Base-by-base conservation (phyloP, 1,140 invertebrate species). In the Littorina saxatilis region DNA sequence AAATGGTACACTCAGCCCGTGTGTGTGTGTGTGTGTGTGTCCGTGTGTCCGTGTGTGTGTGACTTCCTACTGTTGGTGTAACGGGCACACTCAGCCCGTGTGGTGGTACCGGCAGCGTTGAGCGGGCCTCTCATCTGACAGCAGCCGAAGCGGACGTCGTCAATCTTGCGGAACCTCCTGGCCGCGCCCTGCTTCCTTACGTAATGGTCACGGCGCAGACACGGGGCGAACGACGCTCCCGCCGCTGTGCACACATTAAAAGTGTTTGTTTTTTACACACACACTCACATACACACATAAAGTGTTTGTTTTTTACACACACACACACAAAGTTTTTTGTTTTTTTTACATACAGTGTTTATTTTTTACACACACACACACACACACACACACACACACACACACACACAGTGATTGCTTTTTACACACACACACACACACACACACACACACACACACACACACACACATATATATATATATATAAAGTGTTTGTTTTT, bases 91-190 rank as follows among this genome's bases (percentile, higher is more conserved):
- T 90, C 89, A 35, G 76, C 20, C 72, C 83, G n/a, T 39, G 86
- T 87, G 47, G 86, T 87, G 4, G 89, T 90, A 0, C 85, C 89
- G n/a, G 89, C 90, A n/a, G 86, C 82, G 80, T 89, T 88, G 55
- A 85, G 81, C 0, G 39, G 29, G 17, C 35, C 80, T 5, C 75
- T 39, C 35, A 89, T 83, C 68, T 91, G 86, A 84, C 90, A 91
- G 79, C 90, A 91, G 15, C 90, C 90, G 35, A 91, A 82, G 40
- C 50, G 37, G 17, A 66, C 70, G 11, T 83, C 27, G 15, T 77
- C 47, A 39, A 80, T 11, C 32, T 40, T 55, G 40, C 70, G 86
- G 83, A 88, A 89, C 35, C 85, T 87, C 20, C 81, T 61, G 32
- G 63, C 32, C 13, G 37, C 15, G 5, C 70, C 76, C 11, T 73